Conservation (phyloP, 1,140 invertebrate species). For the Bicyclus anynana region DNA sequence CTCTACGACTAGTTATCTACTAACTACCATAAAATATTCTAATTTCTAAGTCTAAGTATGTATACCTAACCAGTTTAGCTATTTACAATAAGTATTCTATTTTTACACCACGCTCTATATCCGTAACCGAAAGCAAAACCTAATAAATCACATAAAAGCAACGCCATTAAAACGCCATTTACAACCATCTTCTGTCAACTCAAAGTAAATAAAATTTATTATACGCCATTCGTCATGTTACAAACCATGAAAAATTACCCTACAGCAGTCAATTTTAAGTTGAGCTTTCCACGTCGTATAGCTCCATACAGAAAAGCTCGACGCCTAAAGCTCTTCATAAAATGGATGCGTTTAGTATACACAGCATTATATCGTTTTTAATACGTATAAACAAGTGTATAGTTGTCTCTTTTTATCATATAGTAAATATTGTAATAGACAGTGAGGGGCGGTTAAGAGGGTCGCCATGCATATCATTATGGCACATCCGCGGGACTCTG, state of each 20-base stretch:
- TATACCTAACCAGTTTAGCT: not conserved
- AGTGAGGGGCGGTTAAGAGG: conserved; percentile 40
- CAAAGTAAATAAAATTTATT: conserved; percentile 53
- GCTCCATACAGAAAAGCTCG: conserved; percentile 16
- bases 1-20: too few species aligned
- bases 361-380: conserved; percentile 31
- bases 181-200: conserved; percentile 43
- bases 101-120: conserved; percentile 7
- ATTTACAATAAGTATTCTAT: not conserved
- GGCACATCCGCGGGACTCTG: conserved; percentile 38
- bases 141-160: conserved; percentile 44
- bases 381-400: conserved; percentile 31
- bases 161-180: conserved; percentile 57
- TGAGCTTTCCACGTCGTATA: conserved; percentile 24
- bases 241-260: conserved; percentile 48
- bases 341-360: conserved; percentile 17
- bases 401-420: conserved; percentile 30
- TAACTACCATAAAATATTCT: too few species aligned
- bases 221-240: conserved; percentile 45
- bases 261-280: conserved; percentile 20
- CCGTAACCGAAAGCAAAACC: conserved; percentile 9
- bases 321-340: conserved; percentile 26
- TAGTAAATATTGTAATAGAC: conserved; percentile 23
- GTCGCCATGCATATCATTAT: conserved; percentile 68
- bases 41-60: too few species aligned